Evolutionary conservation across 1,140 invertebrate species (phyloP), one percentile per base, ranked within the genome.

Genomic region (Zaprionus kolodkinae): DNA sequence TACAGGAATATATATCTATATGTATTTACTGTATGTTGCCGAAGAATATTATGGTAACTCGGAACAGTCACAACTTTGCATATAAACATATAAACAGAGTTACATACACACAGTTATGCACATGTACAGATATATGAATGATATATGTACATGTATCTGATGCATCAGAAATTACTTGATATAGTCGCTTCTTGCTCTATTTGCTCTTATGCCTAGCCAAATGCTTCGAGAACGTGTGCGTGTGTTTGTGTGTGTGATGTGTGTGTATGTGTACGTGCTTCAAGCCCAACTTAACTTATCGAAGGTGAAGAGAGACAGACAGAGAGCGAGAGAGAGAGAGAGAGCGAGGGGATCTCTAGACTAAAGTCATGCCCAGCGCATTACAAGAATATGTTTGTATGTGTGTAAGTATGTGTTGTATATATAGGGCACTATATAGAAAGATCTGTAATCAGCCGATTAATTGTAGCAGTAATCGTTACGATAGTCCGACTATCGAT

Each of bases 131-230:
- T 43, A 43, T 60, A 2, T 25, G 12, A 60, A 27, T 25, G 12
- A 60, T 40, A 43, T 21, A 21, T 40, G 43, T 40, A 25, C 27
- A 55, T 21, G 35, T 13, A 54, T 30, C 21, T 38, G 13, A 40
- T 0, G n/a, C 13, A 40, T n/a, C 40, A 45, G 40, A 45, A n/a
- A 15, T 15, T 15, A 15, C 7, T 45, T 15, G n/a, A 15, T 45
- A 43, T 43, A 15, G n/a, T 43, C n/a, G 40, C 43, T 36, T 15
- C 4, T 57, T 27, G n/a, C 50, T 59, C 38, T 67, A 57, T 17
- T 36, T 35, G 30, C 45, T 33, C 12, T 33, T 11, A 50, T 13
- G 52, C 38, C 12, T 57, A 7, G 55, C 30, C 66, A 68, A 60
- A 38, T 50, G 15, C 45, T 33, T 59, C n/a, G 40, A 43, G 6